Conservation (phyloP, 2,797 vertebrate species). For the Spondyliosoma cantharus region DNA sequence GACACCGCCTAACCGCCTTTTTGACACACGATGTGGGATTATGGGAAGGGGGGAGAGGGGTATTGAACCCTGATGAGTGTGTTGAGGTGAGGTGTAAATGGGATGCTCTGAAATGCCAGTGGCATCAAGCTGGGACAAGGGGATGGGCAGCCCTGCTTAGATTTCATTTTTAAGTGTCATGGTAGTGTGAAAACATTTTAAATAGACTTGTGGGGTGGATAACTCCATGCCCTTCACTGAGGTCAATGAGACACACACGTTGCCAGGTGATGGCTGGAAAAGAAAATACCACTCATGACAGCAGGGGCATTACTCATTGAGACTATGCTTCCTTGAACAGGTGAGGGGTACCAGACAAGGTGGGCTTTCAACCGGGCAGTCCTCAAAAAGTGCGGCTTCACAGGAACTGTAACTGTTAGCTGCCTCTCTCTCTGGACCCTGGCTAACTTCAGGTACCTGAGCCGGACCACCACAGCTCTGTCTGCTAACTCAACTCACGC, state of each 20-base stretch:
- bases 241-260: constrained; percentile 68
- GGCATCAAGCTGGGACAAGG: constrained; percentile 5
- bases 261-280: constrained; percentile 51
- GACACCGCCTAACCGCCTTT: no score
- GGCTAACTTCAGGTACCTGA: constrained; percentile 37
- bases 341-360: constrained; percentile 36
- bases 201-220: constrained; percentile 16
- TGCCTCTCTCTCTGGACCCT: constrained; percentile 14
- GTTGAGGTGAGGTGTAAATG: constrained; percentile 19
- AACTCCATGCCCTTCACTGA: constrained; percentile 68
- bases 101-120: constrained; percentile 33
- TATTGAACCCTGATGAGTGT: not conserved
- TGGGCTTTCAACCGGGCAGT: constrained; percentile 29
- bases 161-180: constrained; percentile 12
- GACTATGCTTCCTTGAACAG: not conserved
- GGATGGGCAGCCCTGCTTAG: not conserved
- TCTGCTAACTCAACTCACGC: constrained; percentile 37
- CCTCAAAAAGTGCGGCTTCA: constrained; percentile 30
- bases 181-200: constrained; percentile 14
- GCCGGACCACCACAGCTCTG: constrained; percentile 24
- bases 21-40: no score
- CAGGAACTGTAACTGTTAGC: constrained; percentile 2
- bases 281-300: constrained; percentile 19
- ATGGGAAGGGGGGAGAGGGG: not conserved
- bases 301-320: not conserved